Evolutionary conservation across 2,888 invertebrate species (phyloP).

Genomic region (Andrena bucephala): DNA sequence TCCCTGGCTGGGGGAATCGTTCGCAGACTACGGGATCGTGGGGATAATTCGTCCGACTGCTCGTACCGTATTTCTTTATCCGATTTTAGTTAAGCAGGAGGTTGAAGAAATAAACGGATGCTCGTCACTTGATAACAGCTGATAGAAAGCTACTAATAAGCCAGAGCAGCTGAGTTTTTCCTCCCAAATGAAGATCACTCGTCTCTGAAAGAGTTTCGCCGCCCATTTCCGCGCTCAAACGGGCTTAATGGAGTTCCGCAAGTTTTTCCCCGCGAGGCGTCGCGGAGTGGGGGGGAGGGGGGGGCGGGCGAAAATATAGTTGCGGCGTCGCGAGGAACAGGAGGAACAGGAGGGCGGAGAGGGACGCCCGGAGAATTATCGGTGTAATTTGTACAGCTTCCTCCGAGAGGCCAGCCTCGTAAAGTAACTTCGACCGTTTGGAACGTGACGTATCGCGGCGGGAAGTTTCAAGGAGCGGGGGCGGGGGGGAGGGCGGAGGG

Average conservation of each 20-base stretch:
- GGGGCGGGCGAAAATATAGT: no score
- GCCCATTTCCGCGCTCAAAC: no score
- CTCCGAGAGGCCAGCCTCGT: constrained; percentile 34
- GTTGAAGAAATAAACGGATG: no score
- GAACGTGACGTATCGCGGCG: constrained; percentile 63
- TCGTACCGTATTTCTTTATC: no score
- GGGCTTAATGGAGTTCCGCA: constrained; percentile 26
- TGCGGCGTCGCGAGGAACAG: not conserved
- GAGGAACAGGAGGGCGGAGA: not conserved
- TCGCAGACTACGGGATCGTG: no score
- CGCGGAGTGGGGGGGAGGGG: not conserved
- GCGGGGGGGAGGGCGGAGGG: constrained; percentile 12
- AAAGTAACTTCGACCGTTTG: constrained; percentile 60
- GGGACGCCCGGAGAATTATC: constrained; percentile 49
- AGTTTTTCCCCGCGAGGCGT: constrained; percentile 24
- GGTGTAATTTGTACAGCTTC: constrained; percentile 57
- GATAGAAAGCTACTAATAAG: no score
- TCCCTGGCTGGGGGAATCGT: no score
- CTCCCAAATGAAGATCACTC: no score
- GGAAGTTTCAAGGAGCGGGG: constrained; percentile 53
- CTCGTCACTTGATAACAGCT: no score
- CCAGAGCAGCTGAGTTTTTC: no score
- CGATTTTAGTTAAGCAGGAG: no score
- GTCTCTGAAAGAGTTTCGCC: not conserved
- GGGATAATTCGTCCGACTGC: no score